phyloP scores from a whole-genome alignment of 2,797 vertebrate species.

The Picus viridis region DNA sequence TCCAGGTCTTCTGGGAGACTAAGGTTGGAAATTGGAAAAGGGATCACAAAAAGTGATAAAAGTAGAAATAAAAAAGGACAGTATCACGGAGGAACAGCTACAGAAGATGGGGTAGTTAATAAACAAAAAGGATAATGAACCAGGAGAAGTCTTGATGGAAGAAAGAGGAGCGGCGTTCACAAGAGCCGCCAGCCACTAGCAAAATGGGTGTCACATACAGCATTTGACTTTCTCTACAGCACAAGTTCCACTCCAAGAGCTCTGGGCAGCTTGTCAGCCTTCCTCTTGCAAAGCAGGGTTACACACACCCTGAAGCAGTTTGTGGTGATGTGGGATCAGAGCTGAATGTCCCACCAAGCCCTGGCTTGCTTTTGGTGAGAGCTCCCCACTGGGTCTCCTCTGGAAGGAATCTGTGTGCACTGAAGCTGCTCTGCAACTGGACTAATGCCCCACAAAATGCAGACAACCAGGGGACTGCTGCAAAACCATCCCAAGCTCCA shows the following conservation, averaged over 20 bases:
- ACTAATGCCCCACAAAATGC: not conserved
- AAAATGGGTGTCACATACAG: not conserved
- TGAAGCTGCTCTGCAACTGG: not conserved
- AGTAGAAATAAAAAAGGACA: slow-evolving; percentile 42
- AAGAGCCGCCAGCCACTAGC: not conserved
- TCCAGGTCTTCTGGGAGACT: slow-evolving; percentile 69
- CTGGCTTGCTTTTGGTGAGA: not conserved
- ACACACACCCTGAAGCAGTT: not conserved
- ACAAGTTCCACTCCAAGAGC: not conserved
- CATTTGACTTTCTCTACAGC: not conserved
- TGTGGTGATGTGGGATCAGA: not conserved
- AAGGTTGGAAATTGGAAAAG: slow-evolving; percentile 75
- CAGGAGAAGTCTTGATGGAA: slow-evolving; percentile 8
- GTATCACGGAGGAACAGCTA: slow-evolving; percentile 47
- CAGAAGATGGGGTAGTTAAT: not conserved
- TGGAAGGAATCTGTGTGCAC: not conserved
- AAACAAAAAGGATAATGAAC: not conserved
- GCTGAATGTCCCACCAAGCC: not conserved
- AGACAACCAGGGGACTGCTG: not conserved
- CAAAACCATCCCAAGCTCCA: not conserved
- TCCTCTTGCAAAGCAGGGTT: not conserved
- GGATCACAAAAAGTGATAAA: slow-evolving; percentile 66
- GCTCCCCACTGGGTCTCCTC: not conserved
- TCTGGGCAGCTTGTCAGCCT: not conserved
- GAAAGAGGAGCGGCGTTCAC: not conserved